Base-by-base conservation (phyloP, 2,113 vertebrate genomes). In the Gnathonemus longibarbis region DNA sequence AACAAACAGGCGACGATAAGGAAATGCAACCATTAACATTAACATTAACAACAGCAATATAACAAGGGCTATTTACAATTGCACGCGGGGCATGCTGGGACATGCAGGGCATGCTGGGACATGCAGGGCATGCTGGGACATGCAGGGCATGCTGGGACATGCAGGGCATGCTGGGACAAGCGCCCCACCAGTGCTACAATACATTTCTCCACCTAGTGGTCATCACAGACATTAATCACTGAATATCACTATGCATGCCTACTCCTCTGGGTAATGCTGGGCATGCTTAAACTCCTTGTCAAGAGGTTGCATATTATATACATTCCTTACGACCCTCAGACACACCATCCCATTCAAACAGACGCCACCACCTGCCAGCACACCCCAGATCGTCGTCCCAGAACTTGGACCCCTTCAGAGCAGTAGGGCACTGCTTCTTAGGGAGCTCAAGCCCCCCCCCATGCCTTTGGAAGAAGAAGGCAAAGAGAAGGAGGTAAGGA, bases 351-450 rank as follows among this genome's bases (percentile, higher is more conserved):
- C 70, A 39, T 6, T 77, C 11, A 77, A 74, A 35, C 66, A 35
- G 27, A 74, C 3, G 13, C 27, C 66, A 3, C 66, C 31, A 74
- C 27, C 66, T 15, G 10, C 8, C 10, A 13, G 39, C 39, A 3
- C 19, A 6, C 42, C 39, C 83, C 42, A 24, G 10, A 6, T 8
- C 42, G 0, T 46, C 42, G 6, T 48, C 35, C 45, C 3, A 45
- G 45, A 48, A 46, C 35, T 48, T 98, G 0, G 98, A 99, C 90
- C 98, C 98, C 93, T 99, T 99, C 98, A 99, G 99, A 90, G 99
- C 99, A 99, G 24, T 98, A 98, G 0, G 98, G 99, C 92, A 99
- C 98, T 90, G 98, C 98, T 87, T 99, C 98, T 92, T 99, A 93
- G 24, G 70, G 97, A 97, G 42, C 98, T 98, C 17, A 98, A 99